Conservation (phyloP, 1,140 invertebrate genomes). For the Choristoneura fumiferana region DNA sequence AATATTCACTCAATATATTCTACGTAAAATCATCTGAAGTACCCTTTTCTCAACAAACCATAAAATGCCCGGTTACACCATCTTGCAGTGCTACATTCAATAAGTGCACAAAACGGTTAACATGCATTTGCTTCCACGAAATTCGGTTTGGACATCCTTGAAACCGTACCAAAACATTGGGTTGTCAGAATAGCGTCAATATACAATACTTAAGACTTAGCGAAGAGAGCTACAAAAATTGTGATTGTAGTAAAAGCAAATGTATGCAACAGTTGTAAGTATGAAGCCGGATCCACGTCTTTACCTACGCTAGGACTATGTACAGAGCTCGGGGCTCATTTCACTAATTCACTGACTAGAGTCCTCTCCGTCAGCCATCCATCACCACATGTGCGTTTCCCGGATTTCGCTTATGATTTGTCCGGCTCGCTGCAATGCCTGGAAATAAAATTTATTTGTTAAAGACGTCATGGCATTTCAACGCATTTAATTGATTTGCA, state of each 20-base stretch:
- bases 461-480: no score
- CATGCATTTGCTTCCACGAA: slow-evolving; percentile 35
- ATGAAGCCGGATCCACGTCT: slow-evolving; percentile 56
- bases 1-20: slow-evolving; percentile 3
- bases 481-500: no score
- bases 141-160: slow-evolving; percentile 36
- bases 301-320: slow-evolving; percentile 49
- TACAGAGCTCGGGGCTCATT: slow-evolving; percentile 57
- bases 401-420: slow-evolving; percentile 98
- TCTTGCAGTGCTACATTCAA: slow-evolving; percentile 29
- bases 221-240: slow-evolving; percentile 48
- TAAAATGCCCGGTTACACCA: slow-evolving; percentile 13
- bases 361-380: slow-evolving; percentile 35
- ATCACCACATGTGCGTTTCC: slow-evolving; percentile 99
- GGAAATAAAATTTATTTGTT: slow-evolving; percentile 66
- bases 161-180: slow-evolving; percentile 20
- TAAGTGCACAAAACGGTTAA: slow-evolving; percentile 20
- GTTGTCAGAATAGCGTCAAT: slow-evolving; percentile 30
- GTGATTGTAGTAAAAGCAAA: slow-evolving; percentile 41
- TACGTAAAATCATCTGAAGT: slow-evolving; percentile 7
- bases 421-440: slow-evolving; percentile 96
- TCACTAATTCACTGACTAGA: slow-evolving; percentile 70
- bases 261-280: slow-evolving; percentile 44
- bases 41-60: background rate
- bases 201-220: slow-evolving; percentile 31